These are phyloP conservation scores for Phyllotreta striolata DNA, from an alignment of 2,888 invertebrate species.

Conservation along the genomic window DNA sequence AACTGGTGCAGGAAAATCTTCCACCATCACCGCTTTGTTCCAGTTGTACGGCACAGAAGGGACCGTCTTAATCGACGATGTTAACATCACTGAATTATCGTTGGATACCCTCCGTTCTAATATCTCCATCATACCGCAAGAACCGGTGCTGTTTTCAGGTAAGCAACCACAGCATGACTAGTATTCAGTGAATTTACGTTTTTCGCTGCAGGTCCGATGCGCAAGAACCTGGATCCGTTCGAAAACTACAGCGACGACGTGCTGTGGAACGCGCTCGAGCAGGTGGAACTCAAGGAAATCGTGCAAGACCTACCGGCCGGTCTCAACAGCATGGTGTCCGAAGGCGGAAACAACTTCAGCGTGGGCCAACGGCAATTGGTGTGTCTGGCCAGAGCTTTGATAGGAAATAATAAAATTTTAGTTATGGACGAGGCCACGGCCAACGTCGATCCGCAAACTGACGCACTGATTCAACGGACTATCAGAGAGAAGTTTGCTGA, in stretches of 20 bases:
- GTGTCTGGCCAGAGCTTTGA: conserved; percentile 73
- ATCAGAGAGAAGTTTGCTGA: conserved; percentile 77
- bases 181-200: background rate
- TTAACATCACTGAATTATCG: conserved; percentile 75
- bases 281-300: conserved; percentile 61
- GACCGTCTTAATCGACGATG: conserved; percentile 79
- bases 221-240: conserved; percentile 58
- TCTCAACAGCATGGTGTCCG: conserved; percentile 60
- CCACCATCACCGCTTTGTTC: conserved; percentile 79
- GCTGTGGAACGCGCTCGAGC: conserved; percentile 52
- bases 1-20: conserved; percentile 88
- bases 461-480: conserved; percentile 78
- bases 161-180: conserved; percentile 57
- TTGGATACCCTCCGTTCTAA: conserved; percentile 77
- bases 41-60: conserved; percentile 83
- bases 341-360: conserved; percentile 67
- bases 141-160: conserved; percentile 84
- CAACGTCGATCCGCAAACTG: conserved; percentile 83
- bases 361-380: conserved; percentile 63
- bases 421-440: conserved; percentile 80
- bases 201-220: conserved; percentile 61
- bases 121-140: conserved; percentile 87
- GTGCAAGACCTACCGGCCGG: conserved; percentile 68
- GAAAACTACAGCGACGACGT: conserved; percentile 51
- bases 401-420: conserved; percentile 60